These are phyloP conservation scores for Hippolais icterina DNA, from an alignment of 2,113 vertebrate species.

Conservation along the genomic window DNA sequence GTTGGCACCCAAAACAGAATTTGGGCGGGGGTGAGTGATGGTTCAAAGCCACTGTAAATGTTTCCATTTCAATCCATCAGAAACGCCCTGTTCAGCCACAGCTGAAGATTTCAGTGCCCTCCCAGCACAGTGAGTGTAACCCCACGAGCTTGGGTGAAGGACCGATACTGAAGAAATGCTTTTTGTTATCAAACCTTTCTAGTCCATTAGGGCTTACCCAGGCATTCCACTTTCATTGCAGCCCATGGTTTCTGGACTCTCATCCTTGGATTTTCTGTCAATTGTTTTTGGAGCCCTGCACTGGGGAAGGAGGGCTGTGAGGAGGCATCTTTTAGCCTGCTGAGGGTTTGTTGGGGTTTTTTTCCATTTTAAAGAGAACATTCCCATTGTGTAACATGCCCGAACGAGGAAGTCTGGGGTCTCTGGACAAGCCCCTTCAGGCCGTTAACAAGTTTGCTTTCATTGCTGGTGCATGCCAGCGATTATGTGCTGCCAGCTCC, in stretches of 20 bases:
- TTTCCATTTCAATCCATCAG: background rate
- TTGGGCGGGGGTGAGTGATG: background rate
- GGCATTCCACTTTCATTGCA: background rate
- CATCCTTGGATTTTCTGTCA: background rate
- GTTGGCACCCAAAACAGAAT: background rate
- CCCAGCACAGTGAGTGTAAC: background rate
- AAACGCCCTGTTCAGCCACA: background rate
- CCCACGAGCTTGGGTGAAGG: background rate
- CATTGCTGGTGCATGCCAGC: background rate
- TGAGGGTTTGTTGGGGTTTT: background rate
- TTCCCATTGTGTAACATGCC: background rate
- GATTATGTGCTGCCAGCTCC: background rate
- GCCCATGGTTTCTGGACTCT: background rate
- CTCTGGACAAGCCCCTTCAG: background rate
- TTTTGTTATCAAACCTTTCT: background rate
- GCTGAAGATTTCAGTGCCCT: background rate
- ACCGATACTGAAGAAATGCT: background rate
- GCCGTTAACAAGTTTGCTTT: conserved; percentile 43
- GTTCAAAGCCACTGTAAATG: background rate
- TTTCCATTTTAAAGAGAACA: background rate
- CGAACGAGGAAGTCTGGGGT: background rate
- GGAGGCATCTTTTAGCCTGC: background rate
- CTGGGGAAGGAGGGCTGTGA: background rate
- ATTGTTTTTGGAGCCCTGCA: background rate
- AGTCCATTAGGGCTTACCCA: conserved; percentile 2